Evolutionary conservation across 2,113 vertebrate species (phyloP).

Genomic region (Chrysochloris asiatica): DNA sequence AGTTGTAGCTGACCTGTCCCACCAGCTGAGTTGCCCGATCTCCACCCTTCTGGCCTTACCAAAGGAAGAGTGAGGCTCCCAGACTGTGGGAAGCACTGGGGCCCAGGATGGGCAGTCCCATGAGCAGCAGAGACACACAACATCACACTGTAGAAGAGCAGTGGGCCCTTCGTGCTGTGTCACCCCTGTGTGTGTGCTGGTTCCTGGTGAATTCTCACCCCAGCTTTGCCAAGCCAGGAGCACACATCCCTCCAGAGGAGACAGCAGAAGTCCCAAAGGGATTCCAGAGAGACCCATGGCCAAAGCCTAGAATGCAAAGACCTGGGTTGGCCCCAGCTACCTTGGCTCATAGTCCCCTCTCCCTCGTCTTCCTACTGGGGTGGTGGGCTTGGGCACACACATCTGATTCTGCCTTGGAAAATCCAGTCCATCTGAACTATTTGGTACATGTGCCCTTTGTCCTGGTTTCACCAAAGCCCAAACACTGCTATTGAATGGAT

Average conservation of each 20-base stretch:
- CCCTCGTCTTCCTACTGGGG: rapidly evolving
- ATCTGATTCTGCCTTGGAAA: rapidly evolving
- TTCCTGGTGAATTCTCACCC: not conserved
- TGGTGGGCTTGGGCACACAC: rapidly evolving
- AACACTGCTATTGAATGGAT: too few relatives aligned
- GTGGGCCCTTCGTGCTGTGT: not conserved
- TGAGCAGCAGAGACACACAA: not conserved
- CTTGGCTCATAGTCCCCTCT: too few relatives aligned
- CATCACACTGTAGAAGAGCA: rapidly evolving
- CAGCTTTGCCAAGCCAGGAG: not conserved
- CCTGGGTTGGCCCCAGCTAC: rapidly evolving
- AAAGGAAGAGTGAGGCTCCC: not conserved
- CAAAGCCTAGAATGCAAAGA: not conserved
- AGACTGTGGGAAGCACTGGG: not conserved
- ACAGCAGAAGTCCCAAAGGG: not conserved
- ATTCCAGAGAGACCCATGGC: rapidly evolving
- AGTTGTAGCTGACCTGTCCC: not conserved
- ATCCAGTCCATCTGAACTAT: rapidly evolving
- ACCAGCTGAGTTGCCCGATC: not conserved
- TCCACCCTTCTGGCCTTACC: not conserved
- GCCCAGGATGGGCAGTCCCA: not conserved
- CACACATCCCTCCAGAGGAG: not conserved
- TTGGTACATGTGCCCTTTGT: rapidly evolving
- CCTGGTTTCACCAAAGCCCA: not conserved
- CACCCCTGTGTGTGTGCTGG: rapidly evolving